Evolutionary conservation across 2,113 vertebrate species (phyloP), one percentile per base, ranked within the genome.

Genomic region (Ahaetulla prasina): DNA sequence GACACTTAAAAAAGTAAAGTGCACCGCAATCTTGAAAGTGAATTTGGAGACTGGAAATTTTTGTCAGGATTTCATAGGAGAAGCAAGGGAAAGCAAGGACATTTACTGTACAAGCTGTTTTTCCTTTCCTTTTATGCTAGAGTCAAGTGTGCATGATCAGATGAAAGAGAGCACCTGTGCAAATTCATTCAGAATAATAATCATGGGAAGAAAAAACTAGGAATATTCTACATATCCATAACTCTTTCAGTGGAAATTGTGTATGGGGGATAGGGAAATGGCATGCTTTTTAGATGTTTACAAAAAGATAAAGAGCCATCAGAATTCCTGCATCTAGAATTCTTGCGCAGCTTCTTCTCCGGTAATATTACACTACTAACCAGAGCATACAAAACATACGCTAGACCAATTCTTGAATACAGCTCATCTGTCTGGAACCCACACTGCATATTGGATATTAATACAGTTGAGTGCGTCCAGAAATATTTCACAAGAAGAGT

Each of bases 171-270:
- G 49, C 87, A 87, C 74, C 39, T 68, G 54, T 68, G 74, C 43
- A 86, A 93, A 91, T 93, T 91, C 47, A 55, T 87, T 91, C 80
- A 90, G 22, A 14, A 9, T 18, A 63, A 88, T 80, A 22, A 8
- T 20, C 0, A 54, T 20, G 18, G 43, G 4, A 2, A 8, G 22
- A n/a, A 94, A 27, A 11, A 85, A 68, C 16, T 91, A 27, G 93
- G 68, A 80, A 43, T 84, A 45, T 39, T 54, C 91, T 10, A 20
- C 4, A 23, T 6, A 88, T 1, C 10, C 43, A 84, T 85, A 18
- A 85, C 57, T 87, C 91, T n/a, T 88, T 88, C 96, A 86, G 88
- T 57, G 0, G 39, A 85, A 54, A 86, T 27, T 7, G 27, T 49
- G 11, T 27, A 16, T 4, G 0, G 88, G 52, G 88, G 88, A 49